Evolutionary conservation across 2,113 vertebrate species (phyloP), one percentile per base, ranked within the genome.

Genomic region (Irena cyanogastra): DNA sequence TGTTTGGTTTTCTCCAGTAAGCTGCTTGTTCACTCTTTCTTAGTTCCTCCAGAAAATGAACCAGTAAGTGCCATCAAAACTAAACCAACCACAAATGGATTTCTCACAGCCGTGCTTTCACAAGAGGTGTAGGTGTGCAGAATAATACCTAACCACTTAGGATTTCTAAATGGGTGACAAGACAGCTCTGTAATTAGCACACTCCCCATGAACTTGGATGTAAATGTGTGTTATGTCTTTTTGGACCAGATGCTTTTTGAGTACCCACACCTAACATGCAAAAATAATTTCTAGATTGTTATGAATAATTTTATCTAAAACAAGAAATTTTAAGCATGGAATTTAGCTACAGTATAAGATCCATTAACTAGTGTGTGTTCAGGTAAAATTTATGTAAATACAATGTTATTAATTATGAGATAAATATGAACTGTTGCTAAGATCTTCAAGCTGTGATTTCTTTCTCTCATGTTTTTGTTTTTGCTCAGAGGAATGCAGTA

Each of bases 401-500:
- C 5, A 41, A 20, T 70, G 24, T 86, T 86, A 52, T 83, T 56
- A n/a, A 80, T 87, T 14, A 3, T 68, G 35, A 20, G 63, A 71
- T 66, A 94, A 74, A 33, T 69, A 18, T 27, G 60, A 84, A 78
- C 20, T 63, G 6, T 44, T 71, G 47, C 27, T 44, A 61, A 76
- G 65, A 78, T 89, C 44, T 92, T 94, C 39, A 86, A 83, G 82
- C 63, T 95, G 89, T 95, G 86, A 93, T 94, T 90, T 91, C 56
- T 96, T 91, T 97, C 74, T 97, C 66, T 96, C 49, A 31, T 93
- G 78, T 95, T 93, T 90, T 92, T 90, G 72, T 97, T 96, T 97
- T 96, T 97, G 87, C 86, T 95, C 98, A 97, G 97, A 98, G 98
- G 99, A 99, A 98, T 98, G 98, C 98, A 98, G 98, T 98, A 99